phyloP scores from a whole-genome alignment of 2,797 vertebrate species.

The Distichodus sexfasciatus region DNA sequence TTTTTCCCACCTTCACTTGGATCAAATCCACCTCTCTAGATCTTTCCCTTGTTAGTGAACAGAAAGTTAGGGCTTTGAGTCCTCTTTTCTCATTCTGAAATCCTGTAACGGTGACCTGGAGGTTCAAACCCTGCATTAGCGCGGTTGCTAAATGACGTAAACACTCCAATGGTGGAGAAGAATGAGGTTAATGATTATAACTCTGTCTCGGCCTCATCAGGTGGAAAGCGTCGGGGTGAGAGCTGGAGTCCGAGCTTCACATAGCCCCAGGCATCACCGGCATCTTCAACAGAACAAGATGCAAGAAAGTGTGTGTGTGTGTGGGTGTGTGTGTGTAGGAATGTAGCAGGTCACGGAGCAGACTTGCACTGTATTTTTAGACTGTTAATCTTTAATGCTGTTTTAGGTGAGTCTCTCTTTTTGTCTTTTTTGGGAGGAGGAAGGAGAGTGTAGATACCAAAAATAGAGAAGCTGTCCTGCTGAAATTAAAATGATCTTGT shows the following conservation, averaged over 20 bases:
- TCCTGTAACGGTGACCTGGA: too few species aligned
- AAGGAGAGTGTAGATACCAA: constrained; percentile 1
- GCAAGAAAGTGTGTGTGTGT: constrained; percentile 3
- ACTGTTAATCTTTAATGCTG: neutral
- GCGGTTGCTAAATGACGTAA: too few species aligned
- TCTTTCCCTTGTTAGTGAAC: too few species aligned
- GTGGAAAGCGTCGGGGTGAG: neutral
- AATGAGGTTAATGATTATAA: constrained; percentile 14
- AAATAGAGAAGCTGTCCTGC: neutral
- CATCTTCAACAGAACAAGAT: constrained; percentile 22
- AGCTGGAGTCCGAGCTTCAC: constrained; percentile 1
- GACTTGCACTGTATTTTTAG: constrained; percentile 33
- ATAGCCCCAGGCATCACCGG: constrained; percentile 19
- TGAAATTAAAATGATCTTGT: constrained; percentile 8
- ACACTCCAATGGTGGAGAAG: neutral
- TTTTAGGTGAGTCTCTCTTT: constrained; percentile 24
- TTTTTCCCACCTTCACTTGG: too few species aligned
- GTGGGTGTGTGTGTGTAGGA: neutral
- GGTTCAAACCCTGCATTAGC: too few species aligned
- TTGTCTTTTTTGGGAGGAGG: neutral
- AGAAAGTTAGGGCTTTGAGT: too few species aligned
- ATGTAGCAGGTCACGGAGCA: constrained; percentile 1
- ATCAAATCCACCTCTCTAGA: too few species aligned
- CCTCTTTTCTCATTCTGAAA: too few species aligned
- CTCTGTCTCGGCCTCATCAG: neutral